phyloP scores from a whole-genome alignment of 1,140 invertebrate species.

The Microplitis mediator region DNA sequence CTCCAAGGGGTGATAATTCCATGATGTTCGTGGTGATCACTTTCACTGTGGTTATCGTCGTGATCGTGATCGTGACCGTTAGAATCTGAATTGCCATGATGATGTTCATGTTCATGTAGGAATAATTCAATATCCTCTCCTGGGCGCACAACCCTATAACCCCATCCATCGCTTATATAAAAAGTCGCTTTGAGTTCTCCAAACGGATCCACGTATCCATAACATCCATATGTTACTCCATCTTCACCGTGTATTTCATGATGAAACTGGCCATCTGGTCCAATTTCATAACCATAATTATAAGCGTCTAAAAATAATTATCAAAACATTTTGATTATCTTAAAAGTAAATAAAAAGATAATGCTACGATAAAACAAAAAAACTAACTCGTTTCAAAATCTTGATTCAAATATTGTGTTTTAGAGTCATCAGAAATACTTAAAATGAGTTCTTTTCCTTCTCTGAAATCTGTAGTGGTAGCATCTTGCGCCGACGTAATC shows the following conservation, averaged over 20 bases:
- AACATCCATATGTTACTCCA: constrained; percentile 79
- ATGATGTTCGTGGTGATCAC: constrained; percentile 58
- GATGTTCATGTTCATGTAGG: constrained; percentile 55
- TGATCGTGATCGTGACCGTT: constrained; percentile 23
- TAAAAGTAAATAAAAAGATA: neutral
- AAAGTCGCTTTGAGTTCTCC: constrained; percentile 71
- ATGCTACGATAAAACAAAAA: neutral
- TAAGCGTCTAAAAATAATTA: constrained; percentile 64
- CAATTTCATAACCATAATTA: constrained; percentile 76
- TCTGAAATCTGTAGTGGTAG: constrained; percentile 9
- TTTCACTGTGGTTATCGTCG: constrained; percentile 32
- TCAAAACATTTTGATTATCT: neutral
- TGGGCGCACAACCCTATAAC: constrained; percentile 74
- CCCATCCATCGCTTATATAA: constrained; percentile 79
- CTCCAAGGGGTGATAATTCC: constrained; percentile 67
- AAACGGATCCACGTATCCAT: constrained; percentile 75
- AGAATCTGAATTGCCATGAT: constrained; percentile 20
- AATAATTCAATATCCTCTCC: constrained; percentile 73
- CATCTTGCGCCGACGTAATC: constrained; percentile 32
- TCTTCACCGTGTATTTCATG: constrained; percentile 76
- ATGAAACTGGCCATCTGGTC: constrained; percentile 76
- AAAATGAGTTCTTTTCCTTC: constrained; percentile 39
- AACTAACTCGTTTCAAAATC: constrained; percentile 43
- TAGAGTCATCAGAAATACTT: constrained; percentile 44
- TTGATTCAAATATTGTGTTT: constrained; percentile 44